Conservation (phyloP, 2,797 vertebrate species). For the Enteromius radiatus region DNA sequence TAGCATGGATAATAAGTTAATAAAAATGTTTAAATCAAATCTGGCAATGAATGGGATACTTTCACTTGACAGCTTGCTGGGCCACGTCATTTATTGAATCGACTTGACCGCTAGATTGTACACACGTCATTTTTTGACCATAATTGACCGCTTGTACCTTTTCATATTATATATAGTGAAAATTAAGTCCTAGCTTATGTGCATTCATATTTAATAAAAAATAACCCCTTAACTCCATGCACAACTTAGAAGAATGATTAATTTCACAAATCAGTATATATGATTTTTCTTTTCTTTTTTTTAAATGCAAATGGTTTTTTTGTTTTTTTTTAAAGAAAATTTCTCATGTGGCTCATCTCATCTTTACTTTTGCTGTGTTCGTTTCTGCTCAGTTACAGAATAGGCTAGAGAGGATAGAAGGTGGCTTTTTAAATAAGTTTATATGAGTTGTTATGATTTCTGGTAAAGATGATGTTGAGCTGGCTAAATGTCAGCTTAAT, state of each 20-base stretch:
- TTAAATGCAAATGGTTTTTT: no score
- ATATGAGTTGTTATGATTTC: constrained; percentile 39
- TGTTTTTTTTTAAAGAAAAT: neutral
- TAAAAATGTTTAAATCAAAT: neutral
- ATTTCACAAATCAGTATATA: neutral
- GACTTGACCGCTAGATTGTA: constrained; percentile 12
- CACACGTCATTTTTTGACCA: constrained; percentile 50
- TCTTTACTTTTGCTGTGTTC: neutral
- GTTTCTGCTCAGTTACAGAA: neutral
- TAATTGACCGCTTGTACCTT: constrained; percentile 31
- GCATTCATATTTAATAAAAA: neutral
- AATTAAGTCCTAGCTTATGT: neutral
- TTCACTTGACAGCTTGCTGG: neutral
- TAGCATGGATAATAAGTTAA: neutral
- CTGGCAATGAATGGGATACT: neutral
- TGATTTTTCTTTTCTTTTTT: neutral
- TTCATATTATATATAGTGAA: neutral
- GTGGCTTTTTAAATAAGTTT: neutral
- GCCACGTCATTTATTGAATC: constrained; percentile 42
- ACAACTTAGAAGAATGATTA: neutral
- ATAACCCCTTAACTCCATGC: neutral
- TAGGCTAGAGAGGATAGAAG: neutral
- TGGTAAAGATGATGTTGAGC: constrained; percentile 63
- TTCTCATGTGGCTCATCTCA: neutral
- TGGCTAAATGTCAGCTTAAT: constrained; percentile 71